Percentiles rank a stretch among this genome's conserved stretches.
phyloP scores from a whole-genome alignment of 2,113 vertebrate species.

The Sinosuthora webbiana region DNA sequence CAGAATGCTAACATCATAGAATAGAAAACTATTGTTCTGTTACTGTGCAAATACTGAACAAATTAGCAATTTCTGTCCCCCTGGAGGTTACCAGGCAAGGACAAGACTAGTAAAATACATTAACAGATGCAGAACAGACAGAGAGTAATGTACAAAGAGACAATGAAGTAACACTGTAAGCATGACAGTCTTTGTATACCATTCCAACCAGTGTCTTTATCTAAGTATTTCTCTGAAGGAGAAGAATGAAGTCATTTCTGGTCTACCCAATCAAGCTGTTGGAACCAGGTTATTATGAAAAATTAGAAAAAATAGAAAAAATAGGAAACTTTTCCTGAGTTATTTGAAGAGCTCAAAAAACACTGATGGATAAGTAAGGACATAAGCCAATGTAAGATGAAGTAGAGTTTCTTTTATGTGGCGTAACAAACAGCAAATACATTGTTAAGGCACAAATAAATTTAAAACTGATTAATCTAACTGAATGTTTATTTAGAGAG shows the following conservation, averaged over 20 bases:
- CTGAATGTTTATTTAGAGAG: background rate
- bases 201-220: background rate
- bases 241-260: background rate
- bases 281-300: background rate
- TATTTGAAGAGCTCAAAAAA: background rate
- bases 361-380: background rate
- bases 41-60: constrained; percentile 2
- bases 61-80: background rate
- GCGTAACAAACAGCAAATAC: background rate
- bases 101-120: constrained; percentile 18
- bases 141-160: constrained; percentile 13
- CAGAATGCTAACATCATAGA: background rate
- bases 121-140: constrained; percentile 10
- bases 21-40: background rate
- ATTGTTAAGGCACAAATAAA: background rate
- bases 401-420: background rate
- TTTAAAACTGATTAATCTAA: background rate
- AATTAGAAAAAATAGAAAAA: background rate
- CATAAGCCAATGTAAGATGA: background rate
- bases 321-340: background rate
- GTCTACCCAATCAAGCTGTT: background rate
- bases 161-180: constrained; percentile 10
- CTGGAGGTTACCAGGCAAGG: constrained; percentile 27
- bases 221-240: background rate
- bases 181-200: background rate